Conservation (phyloP, 1,140 invertebrate species). For the Venustaconcha ellipsiformis region DNA sequence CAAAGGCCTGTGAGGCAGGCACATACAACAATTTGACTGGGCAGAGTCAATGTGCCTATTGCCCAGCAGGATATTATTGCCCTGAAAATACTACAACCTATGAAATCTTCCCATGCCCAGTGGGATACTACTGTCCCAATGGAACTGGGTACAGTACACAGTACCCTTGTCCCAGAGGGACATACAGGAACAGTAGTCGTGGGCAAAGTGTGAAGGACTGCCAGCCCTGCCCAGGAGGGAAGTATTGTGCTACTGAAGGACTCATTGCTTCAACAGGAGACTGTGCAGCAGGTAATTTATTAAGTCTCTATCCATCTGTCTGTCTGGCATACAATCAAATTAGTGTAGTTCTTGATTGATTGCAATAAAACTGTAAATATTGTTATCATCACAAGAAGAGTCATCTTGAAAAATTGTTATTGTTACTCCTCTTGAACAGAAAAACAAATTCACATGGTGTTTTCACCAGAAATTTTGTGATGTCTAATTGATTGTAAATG, state of each 20-base stretch:
- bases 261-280: conserved; percentile 43
- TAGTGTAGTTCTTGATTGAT: too few species aligned
- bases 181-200: conserved; percentile 42
- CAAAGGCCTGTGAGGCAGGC: conserved; percentile 56
- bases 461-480: too few species aligned
- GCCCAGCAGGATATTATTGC: conserved; percentile 62
- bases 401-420: too few species aligned
- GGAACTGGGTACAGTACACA: conserved; percentile 48
- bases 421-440: too few species aligned
- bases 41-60: conserved; percentile 51
- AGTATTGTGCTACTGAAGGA: conserved; percentile 56
- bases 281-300: conserved; percentile 56
- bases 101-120: conserved; percentile 56
- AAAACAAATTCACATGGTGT: too few species aligned
- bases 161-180: conserved; percentile 62
- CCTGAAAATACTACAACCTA: conserved; percentile 60
- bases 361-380: too few species aligned
- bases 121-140: conserved; percentile 61
- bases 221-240: conserved; percentile 57
- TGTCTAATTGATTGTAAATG: too few species aligned
- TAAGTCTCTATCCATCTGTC: neutral
- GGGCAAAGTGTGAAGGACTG: conserved; percentile 54
- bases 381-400: too few species aligned
- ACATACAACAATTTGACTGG: conserved; percentile 63
- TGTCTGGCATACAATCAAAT: too few species aligned